Conservation (phyloP, 2,888 invertebrate genomes). For the Chydorus sphaericus region DNA sequence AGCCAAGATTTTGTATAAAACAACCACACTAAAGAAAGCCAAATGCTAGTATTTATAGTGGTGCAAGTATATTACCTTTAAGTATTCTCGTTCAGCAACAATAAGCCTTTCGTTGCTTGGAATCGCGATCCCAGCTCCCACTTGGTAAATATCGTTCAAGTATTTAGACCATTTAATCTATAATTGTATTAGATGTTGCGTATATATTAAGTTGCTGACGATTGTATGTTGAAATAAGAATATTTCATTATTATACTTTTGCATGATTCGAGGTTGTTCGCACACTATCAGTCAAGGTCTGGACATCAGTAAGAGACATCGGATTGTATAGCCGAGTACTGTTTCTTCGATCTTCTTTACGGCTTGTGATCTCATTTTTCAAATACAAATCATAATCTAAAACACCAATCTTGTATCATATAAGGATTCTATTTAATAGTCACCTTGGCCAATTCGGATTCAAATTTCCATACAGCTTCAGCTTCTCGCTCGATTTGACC, state of each 20-base stretch:
- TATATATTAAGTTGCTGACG: not conserved
- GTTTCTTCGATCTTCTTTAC: constrained; percentile 23
- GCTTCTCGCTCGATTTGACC: constrained; percentile 32
- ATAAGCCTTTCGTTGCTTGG: constrained; percentile 40
- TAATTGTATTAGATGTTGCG: constrained; percentile 27
- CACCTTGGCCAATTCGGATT: constrained; percentile 50
- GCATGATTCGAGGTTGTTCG: constrained; percentile 2
- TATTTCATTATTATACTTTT: not conserved
- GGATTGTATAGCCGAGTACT: constrained; percentile 25
- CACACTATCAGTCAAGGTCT: constrained; percentile 23
- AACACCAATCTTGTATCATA: no score
- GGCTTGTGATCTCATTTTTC: constrained; percentile 21
- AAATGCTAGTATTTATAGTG: no score
- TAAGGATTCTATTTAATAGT: constrained; percentile 16
- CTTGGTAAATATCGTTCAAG: constrained; percentile 46
- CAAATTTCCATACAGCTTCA: constrained; percentile 59
- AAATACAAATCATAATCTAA: not conserved
- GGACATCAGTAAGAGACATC: constrained; percentile 25
- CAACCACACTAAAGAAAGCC: no score
- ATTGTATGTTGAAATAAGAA: no score
- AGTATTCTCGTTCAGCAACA: constrained; percentile 55
- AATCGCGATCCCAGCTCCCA: constrained; percentile 39
- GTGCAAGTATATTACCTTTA: no score
- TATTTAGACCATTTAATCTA: constrained; percentile 59
- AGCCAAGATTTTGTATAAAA: no score